Percentiles rank a stretch among this genome's conserved stretches.
phyloP scores from a whole-genome alignment of 2,888 invertebrate genomes.

The Rapana venosa region DNA sequence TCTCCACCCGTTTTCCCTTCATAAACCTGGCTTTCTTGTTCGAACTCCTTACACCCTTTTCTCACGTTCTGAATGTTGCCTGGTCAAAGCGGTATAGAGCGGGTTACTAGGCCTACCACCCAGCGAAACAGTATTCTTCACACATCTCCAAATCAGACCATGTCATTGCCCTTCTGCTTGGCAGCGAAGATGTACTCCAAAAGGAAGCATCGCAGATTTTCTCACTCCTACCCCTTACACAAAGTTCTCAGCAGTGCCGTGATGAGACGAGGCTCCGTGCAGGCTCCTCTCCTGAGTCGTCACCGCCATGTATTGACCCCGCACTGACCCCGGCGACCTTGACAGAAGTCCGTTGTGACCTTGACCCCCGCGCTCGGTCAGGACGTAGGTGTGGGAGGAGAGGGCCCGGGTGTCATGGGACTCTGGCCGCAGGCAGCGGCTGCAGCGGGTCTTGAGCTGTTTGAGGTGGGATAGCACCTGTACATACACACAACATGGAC shows the following conservation, averaged over 20 bases:
- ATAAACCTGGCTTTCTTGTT: too few species aligned
- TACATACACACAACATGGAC: background rate
- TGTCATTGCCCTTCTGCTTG: too few species aligned
- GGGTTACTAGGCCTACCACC: too few species aligned
- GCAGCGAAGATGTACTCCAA: too few species aligned
- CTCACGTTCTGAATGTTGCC: too few species aligned
- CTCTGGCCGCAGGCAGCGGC: conserved; percentile 26
- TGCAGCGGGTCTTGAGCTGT: conserved; percentile 21
- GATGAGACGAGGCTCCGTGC: background rate
- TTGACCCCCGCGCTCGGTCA: conserved; percentile 34
- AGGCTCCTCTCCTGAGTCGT: conserved; percentile 12
- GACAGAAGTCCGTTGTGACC: conserved; percentile 27
- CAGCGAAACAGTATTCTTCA: too few species aligned
- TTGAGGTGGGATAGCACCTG: conserved; percentile 51
- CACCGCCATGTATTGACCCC: conserved; percentile 27
- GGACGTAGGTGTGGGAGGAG: conserved; percentile 37
- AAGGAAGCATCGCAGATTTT: too few species aligned
- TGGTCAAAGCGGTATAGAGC: too few species aligned
- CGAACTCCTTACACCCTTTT: too few species aligned
- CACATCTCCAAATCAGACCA: too few species aligned
- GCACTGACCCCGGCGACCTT: conserved; percentile 29
- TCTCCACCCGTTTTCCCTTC: too few species aligned
- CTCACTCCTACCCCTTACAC: background rate
- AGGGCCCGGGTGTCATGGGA: conserved; percentile 22
- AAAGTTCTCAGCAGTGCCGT: conserved; percentile 7